Evolutionary conservation across 2,113 vertebrate species (phyloP).

Genomic region (Holacanthus passer): DNA sequence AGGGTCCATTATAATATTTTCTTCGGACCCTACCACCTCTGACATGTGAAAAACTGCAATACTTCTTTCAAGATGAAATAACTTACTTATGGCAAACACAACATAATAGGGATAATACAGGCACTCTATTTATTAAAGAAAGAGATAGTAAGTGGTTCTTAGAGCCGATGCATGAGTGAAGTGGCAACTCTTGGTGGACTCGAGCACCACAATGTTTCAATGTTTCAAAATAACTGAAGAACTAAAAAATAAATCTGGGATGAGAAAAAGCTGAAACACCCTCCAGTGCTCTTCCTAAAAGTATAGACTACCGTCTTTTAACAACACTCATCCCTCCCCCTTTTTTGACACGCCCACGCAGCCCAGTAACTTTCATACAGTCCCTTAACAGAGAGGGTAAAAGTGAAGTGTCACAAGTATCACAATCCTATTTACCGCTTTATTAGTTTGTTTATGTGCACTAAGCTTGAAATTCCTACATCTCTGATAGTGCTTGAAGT

Average conservation of each 20-base stretch:
- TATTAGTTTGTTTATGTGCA: background rate
- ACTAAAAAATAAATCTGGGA: background rate
- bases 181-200: background rate
- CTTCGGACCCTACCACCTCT: no score
- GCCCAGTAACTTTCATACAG: background rate
- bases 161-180: background rate
- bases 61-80: no score
- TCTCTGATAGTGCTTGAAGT: background rate
- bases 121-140: no score
- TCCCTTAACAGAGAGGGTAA: background rate
- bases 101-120: no score
- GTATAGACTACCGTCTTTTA: background rate
- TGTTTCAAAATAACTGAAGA: background rate
- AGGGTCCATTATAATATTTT: no score
- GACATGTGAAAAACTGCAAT: no score
- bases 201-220: background rate
- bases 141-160: background rate
- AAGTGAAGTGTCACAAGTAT: background rate
- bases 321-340: background rate
- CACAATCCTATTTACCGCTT: slow-evolving; percentile 11
- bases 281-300: background rate
- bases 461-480: background rate
- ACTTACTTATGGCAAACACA: no score
- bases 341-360: background rate
- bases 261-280: background rate